Evolutionary conservation across 2,888 invertebrate species (phyloP), one percentile per base, ranked within the genome.

Genomic region (Aspidiotus rigidus): DNA sequence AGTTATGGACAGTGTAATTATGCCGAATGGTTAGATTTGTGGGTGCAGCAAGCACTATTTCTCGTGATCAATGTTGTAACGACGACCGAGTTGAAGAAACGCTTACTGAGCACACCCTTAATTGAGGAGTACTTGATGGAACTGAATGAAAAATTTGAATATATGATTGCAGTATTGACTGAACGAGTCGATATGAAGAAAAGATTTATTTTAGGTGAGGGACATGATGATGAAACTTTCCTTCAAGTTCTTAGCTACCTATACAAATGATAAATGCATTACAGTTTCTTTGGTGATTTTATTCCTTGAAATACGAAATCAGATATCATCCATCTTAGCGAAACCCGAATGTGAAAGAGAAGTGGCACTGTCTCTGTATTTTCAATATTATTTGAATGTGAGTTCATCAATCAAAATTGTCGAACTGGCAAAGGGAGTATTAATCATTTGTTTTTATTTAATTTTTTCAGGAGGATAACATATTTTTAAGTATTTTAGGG

Each of bases 401-500:
- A 84, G 82, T 56, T 83, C 86, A 71, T 87, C 88, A 73, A 94
- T 72, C 90, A 91, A 77, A 80, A 96, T 70, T 83, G 96, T 59
- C 93, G 92, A 49, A 49, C 10, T 76, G 91, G 91, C 77, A 90
- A 90, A 89, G 86, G 87, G 80, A 49, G n/a, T 49, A 6, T 6
- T 11, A 49, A 49, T 2, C n/a, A 49, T 49, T 49, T 6, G 6
- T 3, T 49, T 49, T 49, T 49, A 11, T 44, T 6, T 49, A 2
- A 49, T 49, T 49, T 49, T 62, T 71, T 53, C 71, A 86, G 86
- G 80, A 81, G 76, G 81, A 77, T 1, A 76, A 78, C 75, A 79
- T 90, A 74, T 83, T 84, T 64, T 89, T 93, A 0, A 84, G 88
- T 71, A 94, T 96, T 89, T 93, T 93, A 66, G 95, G 95, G 77